These are phyloP conservation scores for Acholoe squamosa DNA, from an alignment of 2,888 invertebrate species.

Conservation along the genomic window DNA sequence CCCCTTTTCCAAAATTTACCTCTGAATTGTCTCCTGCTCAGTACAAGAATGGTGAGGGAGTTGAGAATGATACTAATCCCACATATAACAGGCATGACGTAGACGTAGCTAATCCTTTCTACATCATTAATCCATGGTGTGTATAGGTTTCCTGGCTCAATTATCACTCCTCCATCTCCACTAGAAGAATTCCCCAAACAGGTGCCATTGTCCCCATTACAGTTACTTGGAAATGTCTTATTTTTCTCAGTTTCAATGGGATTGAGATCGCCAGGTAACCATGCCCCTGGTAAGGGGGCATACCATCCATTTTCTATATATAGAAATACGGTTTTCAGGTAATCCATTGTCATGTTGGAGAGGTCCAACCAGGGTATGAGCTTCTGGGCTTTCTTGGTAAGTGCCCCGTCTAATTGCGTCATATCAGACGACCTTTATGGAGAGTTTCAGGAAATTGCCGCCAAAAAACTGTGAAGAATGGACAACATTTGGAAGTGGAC, in stretches of 20 bases:
- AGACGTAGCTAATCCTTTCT: conserved; percentile 58
- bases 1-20: neutral
- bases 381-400: neutral
- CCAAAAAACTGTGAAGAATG: neutral
- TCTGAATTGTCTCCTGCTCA: conserved; percentile 55
- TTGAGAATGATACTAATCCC: conserved; percentile 59
- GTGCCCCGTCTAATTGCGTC: neutral
- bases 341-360: neutral
- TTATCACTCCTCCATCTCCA: neutral
- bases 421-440: neutral
- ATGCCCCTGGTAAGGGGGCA: conserved; percentile 29
- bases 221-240: neutral
- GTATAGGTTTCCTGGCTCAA: neutral
- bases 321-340: neutral
- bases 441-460: neutral
- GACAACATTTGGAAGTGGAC: conserved; percentile 14
- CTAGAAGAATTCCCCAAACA: neutral
- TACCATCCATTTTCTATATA: neutral
- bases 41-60: conserved; percentile 57
- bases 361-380: neutral
- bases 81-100: conserved; percentile 63
- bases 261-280: neutral
- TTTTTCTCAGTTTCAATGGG: neutral
- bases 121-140: conserved; percentile 47
- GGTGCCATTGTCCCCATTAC: too few species aligned